Conservation (phyloP, 2,797 vertebrate genomes). For the Onychomys torridus region DNA sequence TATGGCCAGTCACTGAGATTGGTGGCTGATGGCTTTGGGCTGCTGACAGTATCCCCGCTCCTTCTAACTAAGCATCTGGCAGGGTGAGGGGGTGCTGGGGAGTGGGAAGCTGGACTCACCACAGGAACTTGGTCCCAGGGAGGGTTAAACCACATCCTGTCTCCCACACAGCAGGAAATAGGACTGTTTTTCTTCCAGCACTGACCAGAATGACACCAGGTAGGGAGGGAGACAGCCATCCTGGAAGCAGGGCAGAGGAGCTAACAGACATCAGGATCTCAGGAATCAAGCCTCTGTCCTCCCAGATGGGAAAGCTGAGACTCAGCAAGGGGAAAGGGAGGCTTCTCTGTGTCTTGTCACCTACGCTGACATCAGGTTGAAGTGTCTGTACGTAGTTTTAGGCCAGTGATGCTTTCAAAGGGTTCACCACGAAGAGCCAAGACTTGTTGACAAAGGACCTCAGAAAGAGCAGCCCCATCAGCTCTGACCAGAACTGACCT, state of each 20-base stretch:
- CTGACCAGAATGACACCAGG: neutral
- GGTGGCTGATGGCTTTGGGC: neutral
- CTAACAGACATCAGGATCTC: neutral
- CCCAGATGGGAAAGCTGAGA: neutral
- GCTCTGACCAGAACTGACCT: neutral
- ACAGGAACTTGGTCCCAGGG: constrained; percentile 39
- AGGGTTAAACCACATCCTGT: constrained; percentile 64
- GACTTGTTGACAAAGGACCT: neutral
- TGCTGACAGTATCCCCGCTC: too few relatives aligned
- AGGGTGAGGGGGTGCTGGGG: neutral
- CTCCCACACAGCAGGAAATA: constrained; percentile 65
- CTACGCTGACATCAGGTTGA: neutral
- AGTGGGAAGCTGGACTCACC: neutral
- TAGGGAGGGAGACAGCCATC: fast-evolving
- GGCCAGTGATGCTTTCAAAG: neutral
- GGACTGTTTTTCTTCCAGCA: constrained; percentile 11
- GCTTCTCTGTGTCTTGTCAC: neutral
- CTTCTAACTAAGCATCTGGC: neutral
- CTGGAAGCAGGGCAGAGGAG: neutral
- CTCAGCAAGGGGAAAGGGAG: neutral
- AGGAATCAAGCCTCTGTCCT: neutral
- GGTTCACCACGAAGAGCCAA: neutral
- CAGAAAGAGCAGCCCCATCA: fast-evolving
- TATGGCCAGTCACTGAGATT: neutral
- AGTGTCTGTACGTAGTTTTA: neutral